Conservation (phyloP, 2,797 vertebrate species). For the Poeciliopsis infans region DNA sequence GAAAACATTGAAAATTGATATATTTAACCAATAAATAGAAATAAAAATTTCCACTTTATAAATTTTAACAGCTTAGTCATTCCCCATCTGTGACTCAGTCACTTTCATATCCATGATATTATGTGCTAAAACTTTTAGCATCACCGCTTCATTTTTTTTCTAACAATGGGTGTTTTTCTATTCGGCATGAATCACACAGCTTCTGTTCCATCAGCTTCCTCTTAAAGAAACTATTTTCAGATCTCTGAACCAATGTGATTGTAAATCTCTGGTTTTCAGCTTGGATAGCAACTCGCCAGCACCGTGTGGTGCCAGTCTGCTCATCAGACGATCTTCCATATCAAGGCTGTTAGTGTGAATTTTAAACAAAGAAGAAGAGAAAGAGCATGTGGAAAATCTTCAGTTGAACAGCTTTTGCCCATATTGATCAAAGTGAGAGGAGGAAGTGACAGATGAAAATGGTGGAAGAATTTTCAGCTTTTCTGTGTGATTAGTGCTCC, state of each 20-base stretch:
- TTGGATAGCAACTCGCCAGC: slow-evolving; percentile 23
- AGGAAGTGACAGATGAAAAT: slow-evolving; percentile 41
- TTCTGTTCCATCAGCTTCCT: slow-evolving; percentile 11
- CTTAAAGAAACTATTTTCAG: slow-evolving; percentile 38
- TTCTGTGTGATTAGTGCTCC: slow-evolving; percentile 62
- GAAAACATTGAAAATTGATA: too few species aligned
- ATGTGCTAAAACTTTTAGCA: not conserved
- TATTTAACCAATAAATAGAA: not conserved
- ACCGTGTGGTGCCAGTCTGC: not conserved
- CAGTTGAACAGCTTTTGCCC: slow-evolving; percentile 38
- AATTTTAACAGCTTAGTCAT: not conserved
- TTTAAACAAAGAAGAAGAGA: slow-evolving; percentile 13
- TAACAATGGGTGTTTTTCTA: not conserved
- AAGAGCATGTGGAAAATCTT: slow-evolving; percentile 11
- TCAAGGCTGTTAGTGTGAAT: slow-evolving; percentile 21
- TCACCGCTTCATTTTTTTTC: not conserved
- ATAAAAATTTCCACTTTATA: not conserved
- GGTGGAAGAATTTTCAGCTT: slow-evolving; percentile 41
- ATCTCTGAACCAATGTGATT: slow-evolving; percentile 39
- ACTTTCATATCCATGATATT: not conserved
- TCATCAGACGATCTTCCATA: slow-evolving; percentile 23
- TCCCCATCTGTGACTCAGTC: not conserved
- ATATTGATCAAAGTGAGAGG: slow-evolving; percentile 22
- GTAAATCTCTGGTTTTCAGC: slow-evolving; percentile 44
- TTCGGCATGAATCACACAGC: slow-evolving; percentile 15